Evolutionary conservation across 2,797 vertebrate genomes (phyloP), one percentile per base, ranked within the genome.

Genomic region (Liparis tanakae): DNA sequence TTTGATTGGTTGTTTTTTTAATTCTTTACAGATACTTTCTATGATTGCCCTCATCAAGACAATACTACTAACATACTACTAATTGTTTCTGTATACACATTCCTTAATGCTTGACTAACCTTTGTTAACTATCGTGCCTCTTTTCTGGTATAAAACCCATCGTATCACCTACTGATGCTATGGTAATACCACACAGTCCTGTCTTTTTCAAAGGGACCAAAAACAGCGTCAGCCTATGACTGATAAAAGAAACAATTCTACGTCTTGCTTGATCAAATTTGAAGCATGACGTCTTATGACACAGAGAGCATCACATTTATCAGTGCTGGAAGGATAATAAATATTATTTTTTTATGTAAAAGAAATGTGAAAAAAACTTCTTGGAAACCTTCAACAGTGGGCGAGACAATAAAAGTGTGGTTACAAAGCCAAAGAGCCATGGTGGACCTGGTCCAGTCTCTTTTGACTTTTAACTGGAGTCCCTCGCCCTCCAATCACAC

Each of bases 401-500:
- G 41, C n/a, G 44, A 46, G 9, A 57, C 60, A 60, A 69, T 64
- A 70, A 67, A 79, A 55, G 2, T 37, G 20, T 51, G n/a, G 41
- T 71, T 56, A 56, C 71, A 67, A 82, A 62, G 41, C 30, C 18
- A 60, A 58, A 76, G 18, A 66, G 25, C 25, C 46, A 14, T 10
- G 3, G 1, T 53, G 36, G 9, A 63, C 56, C 57, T 18, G 39
- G n/a, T 39, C 34, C 56, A 37, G 1, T 44, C 10, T 39, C 10
- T 60, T 76, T 64, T 37, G 74, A 77, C 75, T 54, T 70, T 61
- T 39, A 77, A 64, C 65, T 39, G 57, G 33, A 69, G 68, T 80
- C 63, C 61, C 51, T 50, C 25, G 36, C 34, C 25, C 33, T 67
- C 46, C 39, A 77, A 69, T 66, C n/a, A 37, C 50, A 71, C 54